Evolutionary conservation across 2,797 vertebrate species (phyloP).

Genomic region (Zalophus californianus): DNA sequence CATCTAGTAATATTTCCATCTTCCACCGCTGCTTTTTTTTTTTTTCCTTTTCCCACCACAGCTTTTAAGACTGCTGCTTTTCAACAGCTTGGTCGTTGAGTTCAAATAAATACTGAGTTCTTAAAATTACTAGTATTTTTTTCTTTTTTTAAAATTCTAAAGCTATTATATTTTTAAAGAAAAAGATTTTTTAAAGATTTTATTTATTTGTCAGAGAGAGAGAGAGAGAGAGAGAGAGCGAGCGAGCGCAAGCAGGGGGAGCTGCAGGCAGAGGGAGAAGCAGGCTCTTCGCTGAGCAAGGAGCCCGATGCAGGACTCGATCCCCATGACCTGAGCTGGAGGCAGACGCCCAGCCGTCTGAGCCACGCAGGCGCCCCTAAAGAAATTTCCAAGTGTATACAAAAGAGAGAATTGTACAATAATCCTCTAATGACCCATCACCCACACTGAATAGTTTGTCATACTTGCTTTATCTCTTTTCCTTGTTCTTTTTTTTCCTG

Average conservation of each 20-base stretch:
- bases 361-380: background rate
- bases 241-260: too few species aligned
- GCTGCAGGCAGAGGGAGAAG: too few species aligned
- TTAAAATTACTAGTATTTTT: slow-evolving; percentile 5
- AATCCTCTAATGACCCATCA: background rate
- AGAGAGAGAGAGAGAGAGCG: too few species aligned
- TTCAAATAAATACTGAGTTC: background rate
- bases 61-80: slow-evolving; percentile 35
- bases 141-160: background rate
- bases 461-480: background rate
- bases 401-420: background rate
- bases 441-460: background rate
- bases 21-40: background rate
- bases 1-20: slow-evolving; percentile 6
- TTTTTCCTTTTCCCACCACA: background rate
- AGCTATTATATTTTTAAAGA: background rate
- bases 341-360: too few species aligned
- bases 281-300: too few species aligned
- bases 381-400: background rate
- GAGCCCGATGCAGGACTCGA: too few species aligned
- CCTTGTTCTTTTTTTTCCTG: background rate
- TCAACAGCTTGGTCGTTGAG: background rate
- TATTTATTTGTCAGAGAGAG: too few species aligned
- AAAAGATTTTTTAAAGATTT: too few species aligned
- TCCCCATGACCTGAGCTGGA: too few species aligned